Base-by-base conservation (phyloP, 2,888 invertebrate genomes). In the Eupithecia insigniata region DNA sequence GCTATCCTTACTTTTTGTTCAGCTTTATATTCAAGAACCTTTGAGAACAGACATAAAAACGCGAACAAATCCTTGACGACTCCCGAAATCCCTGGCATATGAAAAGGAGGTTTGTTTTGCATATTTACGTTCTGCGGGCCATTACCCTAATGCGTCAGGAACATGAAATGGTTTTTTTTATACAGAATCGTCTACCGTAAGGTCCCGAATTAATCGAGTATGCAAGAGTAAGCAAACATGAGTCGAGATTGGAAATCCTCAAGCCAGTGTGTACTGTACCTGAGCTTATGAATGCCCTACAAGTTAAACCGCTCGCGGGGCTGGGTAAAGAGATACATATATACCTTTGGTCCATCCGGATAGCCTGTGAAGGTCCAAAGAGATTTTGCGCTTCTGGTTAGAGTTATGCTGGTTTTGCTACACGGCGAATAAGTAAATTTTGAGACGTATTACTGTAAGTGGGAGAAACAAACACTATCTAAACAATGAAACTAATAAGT, bases 211-310 rank as follows among this genome's bases (percentile, higher is more conserved):
- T 43, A 43, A 55, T 55, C 43, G 36, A 69, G 69, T 74, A 80
- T 75, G 79, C 77, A 79, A 77, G 26, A 55, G 26, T 55, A 4
- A 55, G 55, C 55, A 26, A 55, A 26, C 55, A 26, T 55, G 22
- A 55, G 55, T 55, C 5, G 5, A 51, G 12, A 51, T 22, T 22
- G 26, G 26, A 14, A 12, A 51, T 10, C 12, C 12, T 26, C 14
- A 51, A 51, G 46, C 46, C 8, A 10, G 10, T 22, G 10, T 2
- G n/a, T 10, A 8, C n/a, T 14, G 55, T 55, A 12, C 55, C n/a
- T n/a, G n/a, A 7, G 18, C n/a, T 18, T n/a, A 8, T 43, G n/a
- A 43, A 43, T 18, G 0, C 4, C 14, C 43, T 18, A 43, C 18
- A 43, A 18, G 0, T n/a, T n/a, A 43, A 43, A 7, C 39, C 16